These are phyloP conservation scores for Eudemis profundana DNA, from an alignment of 2,888 invertebrate genomes.

Conservation along the genomic window DNA sequence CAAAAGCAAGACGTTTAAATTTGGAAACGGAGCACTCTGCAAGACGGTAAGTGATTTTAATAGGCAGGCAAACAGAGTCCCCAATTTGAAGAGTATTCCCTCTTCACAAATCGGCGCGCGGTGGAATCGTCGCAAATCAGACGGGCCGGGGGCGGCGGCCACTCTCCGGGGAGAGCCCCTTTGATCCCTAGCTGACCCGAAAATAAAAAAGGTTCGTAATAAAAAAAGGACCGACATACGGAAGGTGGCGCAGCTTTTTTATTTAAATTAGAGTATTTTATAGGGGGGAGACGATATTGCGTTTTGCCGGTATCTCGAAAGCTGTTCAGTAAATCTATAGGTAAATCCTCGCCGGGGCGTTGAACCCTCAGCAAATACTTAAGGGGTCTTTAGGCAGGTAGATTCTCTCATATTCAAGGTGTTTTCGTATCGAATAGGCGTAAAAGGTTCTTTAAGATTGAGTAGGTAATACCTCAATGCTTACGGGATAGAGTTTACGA, in stretches of 20 bases:
- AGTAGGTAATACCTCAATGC: conserved; percentile 51
- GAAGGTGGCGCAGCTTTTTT: conserved; percentile 85
- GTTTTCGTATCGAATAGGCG: conserved; percentile 58
- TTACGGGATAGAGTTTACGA: conserved; percentile 39
- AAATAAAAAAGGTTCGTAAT: conserved; percentile 85
- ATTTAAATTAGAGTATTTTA: conserved; percentile 86
- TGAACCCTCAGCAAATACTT: conserved; percentile 70
- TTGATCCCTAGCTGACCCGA: conserved; percentile 85
- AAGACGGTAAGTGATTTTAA: conserved; percentile 80
- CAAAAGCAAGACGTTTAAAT: conserved; percentile 64
- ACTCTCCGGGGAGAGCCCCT: conserved; percentile 80
- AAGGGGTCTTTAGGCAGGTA: conserved; percentile 53
- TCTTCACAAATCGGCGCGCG: conserved; percentile 82
- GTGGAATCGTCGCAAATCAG: conserved; percentile 82
- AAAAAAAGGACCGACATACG: conserved; percentile 84
- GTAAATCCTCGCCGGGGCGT: conserved; percentile 67
- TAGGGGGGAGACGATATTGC: conserved; percentile 84
- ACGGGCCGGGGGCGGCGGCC: conserved; percentile 64
- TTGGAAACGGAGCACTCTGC: conserved; percentile 61
- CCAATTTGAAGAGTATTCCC: conserved; percentile 81
- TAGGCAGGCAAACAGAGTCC: conserved; percentile 77
- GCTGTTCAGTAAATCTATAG: conserved; percentile 72
- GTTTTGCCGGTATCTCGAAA: conserved; percentile 81
- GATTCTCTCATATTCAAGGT: conserved; percentile 47
- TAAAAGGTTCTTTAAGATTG: conserved; percentile 53